Percentiles rank a stretch among this genome's conserved stretches.
Conservation (phyloP, 1,140 invertebrate genomes). For the Euwallacea similis region DNA sequence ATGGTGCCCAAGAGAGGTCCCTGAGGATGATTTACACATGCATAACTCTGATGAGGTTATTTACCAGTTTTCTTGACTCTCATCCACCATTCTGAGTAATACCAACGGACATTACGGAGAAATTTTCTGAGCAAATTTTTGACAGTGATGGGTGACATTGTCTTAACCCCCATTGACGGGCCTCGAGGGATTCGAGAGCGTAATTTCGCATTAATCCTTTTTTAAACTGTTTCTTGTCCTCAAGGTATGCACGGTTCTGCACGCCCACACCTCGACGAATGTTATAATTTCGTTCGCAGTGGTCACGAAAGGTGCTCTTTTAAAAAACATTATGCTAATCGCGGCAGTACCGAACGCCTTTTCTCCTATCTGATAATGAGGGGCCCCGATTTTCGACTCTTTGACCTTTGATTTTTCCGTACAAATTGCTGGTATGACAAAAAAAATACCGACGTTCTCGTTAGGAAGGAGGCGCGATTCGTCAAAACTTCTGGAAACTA, state of each 20-base stretch:
- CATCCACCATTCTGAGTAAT: too few relatives aligned
- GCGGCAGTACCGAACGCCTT: not conserved
- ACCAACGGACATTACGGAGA: conserved; percentile 33
- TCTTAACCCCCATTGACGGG: too few relatives aligned
- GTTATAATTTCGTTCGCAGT: conserved; percentile 3
- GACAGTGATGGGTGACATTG: conserved; percentile 35
- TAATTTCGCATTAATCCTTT: not conserved
- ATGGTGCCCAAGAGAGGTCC: conserved; percentile 16
- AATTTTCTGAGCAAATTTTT: conserved; percentile 42
- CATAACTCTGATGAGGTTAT: too few relatives aligned
- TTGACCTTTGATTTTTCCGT: too few relatives aligned
- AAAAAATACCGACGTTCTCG: too few relatives aligned
- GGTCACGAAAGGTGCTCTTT: conserved; percentile 24
- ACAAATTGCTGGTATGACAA: too few relatives aligned
- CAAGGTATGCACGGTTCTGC: conserved; percentile 6
- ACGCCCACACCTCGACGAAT: conserved; percentile 22
- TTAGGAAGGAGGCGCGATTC: too few relatives aligned
- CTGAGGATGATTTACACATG: too few relatives aligned
- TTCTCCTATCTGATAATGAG: too few relatives aligned
- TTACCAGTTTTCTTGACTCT: too few relatives aligned
- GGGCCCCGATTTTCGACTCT: too few relatives aligned
- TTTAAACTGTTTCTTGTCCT: conserved; percentile 1
- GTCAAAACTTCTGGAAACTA: too few relatives aligned
- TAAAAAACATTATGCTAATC: conserved; percentile 29
- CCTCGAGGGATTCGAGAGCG: not conserved